Percentiles rank a stretch among this genome's conserved stretches.
These are phyloP conservation scores for Hypomecis punctinalis DNA, from an alignment of 2,888 invertebrate genomes.

Conservation along the genomic window DNA sequence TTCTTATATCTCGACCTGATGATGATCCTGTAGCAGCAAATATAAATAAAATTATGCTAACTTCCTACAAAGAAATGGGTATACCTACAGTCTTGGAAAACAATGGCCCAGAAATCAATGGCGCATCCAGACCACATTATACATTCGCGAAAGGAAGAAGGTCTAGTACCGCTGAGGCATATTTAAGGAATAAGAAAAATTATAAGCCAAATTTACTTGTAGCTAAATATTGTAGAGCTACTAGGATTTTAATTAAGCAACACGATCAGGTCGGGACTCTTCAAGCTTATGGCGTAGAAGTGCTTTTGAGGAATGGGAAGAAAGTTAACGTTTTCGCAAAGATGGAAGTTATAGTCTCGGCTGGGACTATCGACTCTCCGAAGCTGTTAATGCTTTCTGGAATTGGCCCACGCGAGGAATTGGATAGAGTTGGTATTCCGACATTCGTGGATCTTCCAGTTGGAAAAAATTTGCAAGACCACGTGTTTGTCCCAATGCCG, in stretches of 20 bases:
- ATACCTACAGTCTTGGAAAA: conserved; percentile 56
- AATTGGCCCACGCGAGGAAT: conserved; percentile 64
- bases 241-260: conserved; percentile 64
- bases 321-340: conserved; percentile 57
- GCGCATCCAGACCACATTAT: conserved; percentile 57
- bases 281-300: conserved; percentile 63
- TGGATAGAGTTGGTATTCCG: conserved; percentile 57
- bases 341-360: conserved; percentile 70
- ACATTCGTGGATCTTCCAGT: conserved; percentile 68
- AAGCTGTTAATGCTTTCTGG: conserved; percentile 74
- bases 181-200: conserved; percentile 54
- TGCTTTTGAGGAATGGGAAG: conserved; percentile 51
- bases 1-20: conserved; percentile 55
- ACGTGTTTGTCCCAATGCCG: conserved; percentile 56
- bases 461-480: conserved; percentile 72
- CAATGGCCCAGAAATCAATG: conserved; percentile 56
- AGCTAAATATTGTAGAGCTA: conserved; percentile 64
- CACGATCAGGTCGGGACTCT: conserved; percentile 48
- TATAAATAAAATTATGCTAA: conserved; percentile 54
- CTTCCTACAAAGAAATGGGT: conserved; percentile 61
- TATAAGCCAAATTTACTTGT: conserved; percentile 63
- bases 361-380: conserved; percentile 69
- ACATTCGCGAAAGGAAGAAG: conserved; percentile 64
- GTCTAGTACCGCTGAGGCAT: conserved; percentile 73
- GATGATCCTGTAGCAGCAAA: conserved; percentile 47